Evolutionary conservation across 2,888 invertebrate species (phyloP), one percentile per base, ranked within the genome.

Genomic region (Leucania comma): DNA sequence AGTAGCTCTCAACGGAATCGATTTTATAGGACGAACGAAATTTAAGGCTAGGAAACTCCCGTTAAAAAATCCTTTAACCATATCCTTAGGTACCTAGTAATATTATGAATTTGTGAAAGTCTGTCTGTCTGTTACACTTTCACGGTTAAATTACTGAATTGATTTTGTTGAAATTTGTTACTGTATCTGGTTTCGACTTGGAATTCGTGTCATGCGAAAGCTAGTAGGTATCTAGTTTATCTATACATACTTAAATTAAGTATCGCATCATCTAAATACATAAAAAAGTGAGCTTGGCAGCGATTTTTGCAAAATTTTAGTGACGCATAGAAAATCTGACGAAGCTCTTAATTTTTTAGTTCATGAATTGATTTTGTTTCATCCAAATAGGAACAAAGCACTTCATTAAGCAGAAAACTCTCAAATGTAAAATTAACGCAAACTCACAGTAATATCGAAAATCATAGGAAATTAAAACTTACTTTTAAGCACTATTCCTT

Each of bases 401-500:
- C 3, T 9, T 26, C n/a, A 46, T 35, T 26, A 26, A 26, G 6
- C 24, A 6, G 1, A 35, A 35, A 59, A 59, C 8, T 50, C 17
- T 8, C n/a, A 38, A 22, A 26, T 8, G 14, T 8, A 38, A 4
- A 38, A 38, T 14, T 14, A 38, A 14, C 38, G 38, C 3, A 38
- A 14, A 38, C 35, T 22, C 5, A 22, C 42, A 22, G 1, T 0
- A 24, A 72, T 50, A 29, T 22, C 1, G 17, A 20, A 68, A 35
- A 9, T 70, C 6, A 1, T 38, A n/a, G 1, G 10, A 3, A 61
- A n/a, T n/a, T n/a, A n/a, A n/a, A n/a, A 78, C 77, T 80, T 78
- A 80, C 77, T 68, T 68, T n/a, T 48, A 10, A 46, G 26, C 17
- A 24, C 12, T 61, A 3, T 38, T 42, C 38, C n/a, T 38, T 9